These are phyloP conservation scores for Lottia gigantea DNA, from an alignment of 2,888 invertebrate genomes.

Conservation along the genomic window DNA sequence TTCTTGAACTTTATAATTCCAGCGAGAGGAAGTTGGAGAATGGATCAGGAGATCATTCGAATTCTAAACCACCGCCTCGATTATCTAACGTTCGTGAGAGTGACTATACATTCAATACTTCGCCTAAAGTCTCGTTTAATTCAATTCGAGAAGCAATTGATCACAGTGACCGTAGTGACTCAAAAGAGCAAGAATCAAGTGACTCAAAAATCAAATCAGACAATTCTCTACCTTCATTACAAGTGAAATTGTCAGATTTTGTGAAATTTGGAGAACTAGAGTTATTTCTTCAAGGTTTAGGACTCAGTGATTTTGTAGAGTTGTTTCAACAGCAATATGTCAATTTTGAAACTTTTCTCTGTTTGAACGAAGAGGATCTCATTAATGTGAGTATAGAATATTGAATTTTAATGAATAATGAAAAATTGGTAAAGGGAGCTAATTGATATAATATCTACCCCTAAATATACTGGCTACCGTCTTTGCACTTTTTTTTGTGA, in stretches of 20 bases:
- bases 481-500: too few relatives aligned
- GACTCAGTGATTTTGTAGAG: constrained; percentile 58
- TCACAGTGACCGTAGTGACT: not conserved
- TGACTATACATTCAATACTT: not conserved
- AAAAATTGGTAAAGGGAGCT: too few relatives aligned
- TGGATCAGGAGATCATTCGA: not conserved
- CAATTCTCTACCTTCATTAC: not conserved
- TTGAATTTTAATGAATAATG: too few relatives aligned
- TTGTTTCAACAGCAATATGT: constrained; percentile 64
- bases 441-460: too few relatives aligned
- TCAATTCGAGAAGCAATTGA: not conserved
- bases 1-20: too few relatives aligned
- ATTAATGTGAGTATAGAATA: constrained; percentile 52
- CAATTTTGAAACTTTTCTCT: constrained; percentile 63
- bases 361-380: constrained; percentile 66
- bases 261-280: constrained; percentile 65
- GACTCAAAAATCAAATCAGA: not conserved
- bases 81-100: not conserved
- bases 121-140: not conserved
- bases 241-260: not conserved
- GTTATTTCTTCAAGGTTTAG: constrained; percentile 67
- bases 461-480: too few relatives aligned
- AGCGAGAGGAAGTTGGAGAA: not conserved
- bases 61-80: too few relatives aligned
- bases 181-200: not conserved